Evolutionary conservation across 2,113 vertebrate species (phyloP).

Genomic region (Balaenoptera acutorostrata): DNA sequence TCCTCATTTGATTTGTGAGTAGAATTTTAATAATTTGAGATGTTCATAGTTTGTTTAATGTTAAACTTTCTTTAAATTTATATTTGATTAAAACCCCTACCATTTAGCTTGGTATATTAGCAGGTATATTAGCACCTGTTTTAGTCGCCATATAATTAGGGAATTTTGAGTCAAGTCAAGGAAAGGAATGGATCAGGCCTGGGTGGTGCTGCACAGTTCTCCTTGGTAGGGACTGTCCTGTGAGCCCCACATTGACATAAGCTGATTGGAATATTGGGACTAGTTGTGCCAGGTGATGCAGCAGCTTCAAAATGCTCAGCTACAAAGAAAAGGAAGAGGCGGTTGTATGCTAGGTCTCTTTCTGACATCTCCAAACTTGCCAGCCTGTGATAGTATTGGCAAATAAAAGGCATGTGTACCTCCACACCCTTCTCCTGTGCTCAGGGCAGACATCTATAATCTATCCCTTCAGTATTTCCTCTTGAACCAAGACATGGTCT

Average conservation of each 20-base stretch:
- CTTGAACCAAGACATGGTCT: too few species aligned
- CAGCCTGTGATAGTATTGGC: background rate
- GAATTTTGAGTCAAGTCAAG: background rate
- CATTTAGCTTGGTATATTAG: background rate
- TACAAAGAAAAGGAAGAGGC: background rate
- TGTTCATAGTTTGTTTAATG: background rate
- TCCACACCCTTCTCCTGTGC: background rate
- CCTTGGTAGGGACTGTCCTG: background rate
- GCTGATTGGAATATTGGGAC: background rate
- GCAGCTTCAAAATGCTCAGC: background rate
- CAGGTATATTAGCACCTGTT: background rate
- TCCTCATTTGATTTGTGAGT: constrained; percentile 1
- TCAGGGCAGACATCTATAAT: background rate
- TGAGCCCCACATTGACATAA: background rate
- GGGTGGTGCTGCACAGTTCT: background rate
- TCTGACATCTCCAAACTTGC: background rate
- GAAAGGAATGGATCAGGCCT: background rate
- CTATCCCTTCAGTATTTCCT: background rate
- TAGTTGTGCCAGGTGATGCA: background rate
- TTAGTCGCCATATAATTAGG: background rate
- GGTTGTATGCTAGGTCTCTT: background rate
- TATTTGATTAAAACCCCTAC: background rate
- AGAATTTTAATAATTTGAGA: constrained; percentile 46
- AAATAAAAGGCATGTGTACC: background rate
- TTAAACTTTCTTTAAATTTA: background rate